Evolutionary conservation across 2,888 invertebrate species (phyloP), one percentile per base, ranked within the genome.

Genomic region (Cryptus viduatorius): DNA sequence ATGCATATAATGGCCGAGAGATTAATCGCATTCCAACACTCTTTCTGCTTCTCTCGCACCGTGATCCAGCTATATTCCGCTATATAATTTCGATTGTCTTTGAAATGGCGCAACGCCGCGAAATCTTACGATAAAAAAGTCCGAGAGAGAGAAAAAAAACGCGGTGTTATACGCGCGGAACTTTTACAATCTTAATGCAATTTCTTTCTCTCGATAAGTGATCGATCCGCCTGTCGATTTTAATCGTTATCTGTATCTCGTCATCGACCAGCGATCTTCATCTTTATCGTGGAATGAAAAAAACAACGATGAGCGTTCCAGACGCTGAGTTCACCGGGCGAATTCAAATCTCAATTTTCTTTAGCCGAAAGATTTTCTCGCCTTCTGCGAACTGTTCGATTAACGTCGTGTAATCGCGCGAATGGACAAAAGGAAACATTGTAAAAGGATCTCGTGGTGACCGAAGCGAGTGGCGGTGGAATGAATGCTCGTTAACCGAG

Each of bases 1-100:
- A 75, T 69, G 81, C 77, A 81, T 84, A 69, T 80, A 68, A 83
- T 73, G 56, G 77, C 31, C 64, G 48, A n/a, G 61, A 73, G 72
- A 84, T 73, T 59, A 73, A 84, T 72, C 72, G 72, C 56, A 76
- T 48, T 76, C 64, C 69, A 1, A 42, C 19, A 71, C 69, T 64
- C 46, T n/a, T 64, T 31, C 42, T 46, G 7, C 42, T 61, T 50
- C 56, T 4, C 16, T 68, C n/a, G 16, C 44, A 7, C 5, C 61
- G 61, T 29, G 61, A 37, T 37, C 37, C 37, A 37, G 37, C 37
- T 37, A 37, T 61, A 14, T 29, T 61, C 16, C 29, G 46, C n/a
- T n/a, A 29, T 42, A 44, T 53, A 44, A 77, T 76, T 80, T 50
- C 42, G 44, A 65, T 71, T 64, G 79, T 76, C 69, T 59, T 56